phyloP scores from a whole-genome alignment of 2,888 invertebrate species.

The Aphidius colemani region DNA sequence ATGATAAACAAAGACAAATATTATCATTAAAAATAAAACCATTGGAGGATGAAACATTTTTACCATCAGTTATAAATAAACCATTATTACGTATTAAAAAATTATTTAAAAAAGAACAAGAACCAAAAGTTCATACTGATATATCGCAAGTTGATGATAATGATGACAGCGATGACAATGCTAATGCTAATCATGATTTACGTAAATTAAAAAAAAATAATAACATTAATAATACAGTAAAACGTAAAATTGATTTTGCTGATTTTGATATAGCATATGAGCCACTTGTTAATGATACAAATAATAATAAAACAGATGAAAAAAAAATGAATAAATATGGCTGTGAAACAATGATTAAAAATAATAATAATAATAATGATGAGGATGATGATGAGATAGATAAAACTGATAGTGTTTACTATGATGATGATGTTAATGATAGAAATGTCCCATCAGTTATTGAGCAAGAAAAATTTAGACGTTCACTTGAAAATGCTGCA shows the following conservation, averaged over 20 bases:
- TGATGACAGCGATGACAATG: not conserved
- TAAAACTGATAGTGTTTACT: conserved; percentile 23
- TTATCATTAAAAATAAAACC: not conserved
- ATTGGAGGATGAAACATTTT: conserved; percentile 45
- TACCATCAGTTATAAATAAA: conserved; percentile 50
- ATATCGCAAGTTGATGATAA: conserved; percentile 15
- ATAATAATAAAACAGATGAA: conserved; percentile 49
- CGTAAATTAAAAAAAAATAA: conserved; percentile 18
- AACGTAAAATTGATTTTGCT: conserved; percentile 45
- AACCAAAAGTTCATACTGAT: conserved; percentile 37
- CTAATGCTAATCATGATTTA: not conserved
- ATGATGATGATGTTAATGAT: conserved; percentile 46
- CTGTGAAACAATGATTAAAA: conserved; percentile 17
- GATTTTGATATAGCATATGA: conserved; percentile 21
- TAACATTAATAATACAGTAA: conserved; percentile 36
- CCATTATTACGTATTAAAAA: conserved; percentile 48
- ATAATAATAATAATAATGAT: conserved; percentile 21
- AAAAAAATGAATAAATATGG: conserved; percentile 17
- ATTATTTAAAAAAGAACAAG: conserved; percentile 51
- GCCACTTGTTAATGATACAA: conserved; percentile 23
- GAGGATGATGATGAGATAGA: conserved; percentile 23
- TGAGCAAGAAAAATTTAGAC: conserved; percentile 75
- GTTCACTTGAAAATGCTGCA: conserved; percentile 77
- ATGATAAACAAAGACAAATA: not conserved
- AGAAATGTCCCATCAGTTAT: conserved; percentile 70